Evolutionary conservation across 2,797 vertebrate species (phyloP).

Genomic region (Prionace glauca): DNA sequence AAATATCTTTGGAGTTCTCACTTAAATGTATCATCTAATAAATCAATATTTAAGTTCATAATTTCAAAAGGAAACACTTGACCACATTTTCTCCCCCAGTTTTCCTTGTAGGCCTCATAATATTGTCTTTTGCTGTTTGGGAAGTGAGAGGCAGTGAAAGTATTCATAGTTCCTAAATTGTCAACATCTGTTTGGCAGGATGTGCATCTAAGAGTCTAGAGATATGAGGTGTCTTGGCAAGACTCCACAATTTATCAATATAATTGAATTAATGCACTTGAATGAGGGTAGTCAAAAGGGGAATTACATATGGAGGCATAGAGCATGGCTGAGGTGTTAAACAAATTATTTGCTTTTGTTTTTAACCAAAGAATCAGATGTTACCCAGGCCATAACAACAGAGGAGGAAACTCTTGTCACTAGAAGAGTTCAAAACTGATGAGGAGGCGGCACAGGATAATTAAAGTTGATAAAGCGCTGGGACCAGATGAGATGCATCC

Average conservation of each 20-base stretch:
- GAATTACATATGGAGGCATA: no score
- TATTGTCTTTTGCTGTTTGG: neutral
- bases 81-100: neutral
- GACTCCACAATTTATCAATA: neutral
- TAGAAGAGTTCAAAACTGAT: no score
- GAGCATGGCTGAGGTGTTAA: no score
- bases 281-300: neutral
- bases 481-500: no score
- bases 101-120: constrained; percentile 4
- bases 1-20: constrained; percentile 1
- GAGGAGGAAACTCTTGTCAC: no score
- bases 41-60: neutral
- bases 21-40: neutral
- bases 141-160: constrained; percentile 29
- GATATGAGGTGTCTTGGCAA: neutral
- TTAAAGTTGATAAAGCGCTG: no score
- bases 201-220: neutral
- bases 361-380: no score
- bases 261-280: neutral
- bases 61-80: constrained; percentile 10
- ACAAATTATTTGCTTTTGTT: no score
- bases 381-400: no score
- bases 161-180: neutral
- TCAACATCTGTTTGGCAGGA: neutral
- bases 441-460: no score